These are phyloP conservation scores for Protonibea diacanthus DNA, from an alignment of 2,797 vertebrate genomes.

Conservation along the genomic window DNA sequence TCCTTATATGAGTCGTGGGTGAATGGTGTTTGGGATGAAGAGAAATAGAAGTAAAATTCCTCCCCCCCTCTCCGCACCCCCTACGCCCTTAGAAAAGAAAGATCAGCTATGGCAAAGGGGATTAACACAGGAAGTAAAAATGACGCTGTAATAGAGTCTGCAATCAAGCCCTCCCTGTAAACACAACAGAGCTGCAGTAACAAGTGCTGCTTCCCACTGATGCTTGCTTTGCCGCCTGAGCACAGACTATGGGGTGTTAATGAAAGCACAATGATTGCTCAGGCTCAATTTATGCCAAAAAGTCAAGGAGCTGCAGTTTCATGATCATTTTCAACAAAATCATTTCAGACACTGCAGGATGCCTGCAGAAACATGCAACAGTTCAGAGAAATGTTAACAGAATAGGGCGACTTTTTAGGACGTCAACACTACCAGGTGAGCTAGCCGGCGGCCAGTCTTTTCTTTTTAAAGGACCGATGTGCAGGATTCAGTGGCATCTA, in stretches of 20 bases:
- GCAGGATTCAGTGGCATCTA: too few relatives aligned
- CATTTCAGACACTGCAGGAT: slow-evolving; percentile 1
- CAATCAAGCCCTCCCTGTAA: slow-evolving; percentile 78
- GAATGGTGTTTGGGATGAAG: slow-evolving; percentile 78
- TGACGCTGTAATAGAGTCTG: slow-evolving; percentile 70
- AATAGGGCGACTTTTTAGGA: not conserved
- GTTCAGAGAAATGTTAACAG: not conserved
- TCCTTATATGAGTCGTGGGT: slow-evolving; percentile 65
- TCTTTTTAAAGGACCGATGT: too few relatives aligned
- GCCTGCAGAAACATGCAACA: slow-evolving; percentile 15
- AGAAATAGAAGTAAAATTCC: slow-evolving; percentile 67
- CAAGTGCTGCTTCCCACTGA: slow-evolving; percentile 66
- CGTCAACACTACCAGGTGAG: not conserved
- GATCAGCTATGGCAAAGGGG: slow-evolving; percentile 63
- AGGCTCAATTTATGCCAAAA: slow-evolving; percentile 48
- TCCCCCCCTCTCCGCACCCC: slow-evolving; percentile 28
- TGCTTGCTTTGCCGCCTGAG: slow-evolving; percentile 49
- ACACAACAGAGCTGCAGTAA: slow-evolving; percentile 71
- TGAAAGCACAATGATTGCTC: slow-evolving; percentile 62
- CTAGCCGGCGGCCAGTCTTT: too few relatives aligned
- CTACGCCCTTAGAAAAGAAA: slow-evolving; percentile 59
- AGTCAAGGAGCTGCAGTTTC: slow-evolving; percentile 28
- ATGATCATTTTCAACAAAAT: slow-evolving; percentile 27
- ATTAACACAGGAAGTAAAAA: slow-evolving; percentile 82
- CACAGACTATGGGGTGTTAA: slow-evolving; percentile 58